Evolutionary conservation across 2,797 vertebrate species (phyloP), one percentile per base, ranked within the genome.

Genomic region (Myripristis murdjan): DNA sequence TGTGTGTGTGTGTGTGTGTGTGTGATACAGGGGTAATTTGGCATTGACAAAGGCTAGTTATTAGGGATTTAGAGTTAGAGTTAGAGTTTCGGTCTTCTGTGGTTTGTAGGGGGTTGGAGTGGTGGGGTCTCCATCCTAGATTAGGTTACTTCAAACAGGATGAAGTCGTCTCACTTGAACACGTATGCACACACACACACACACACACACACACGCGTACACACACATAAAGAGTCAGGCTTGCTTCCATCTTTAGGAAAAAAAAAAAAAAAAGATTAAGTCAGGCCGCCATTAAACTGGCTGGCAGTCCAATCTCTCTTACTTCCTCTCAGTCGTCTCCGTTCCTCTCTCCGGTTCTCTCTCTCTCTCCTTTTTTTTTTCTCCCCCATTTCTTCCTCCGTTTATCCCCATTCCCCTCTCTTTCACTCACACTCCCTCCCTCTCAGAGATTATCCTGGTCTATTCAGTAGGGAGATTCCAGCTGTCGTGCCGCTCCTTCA

Each of bases 61-160:
- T 90, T 79, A 78, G 65, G 80, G 84, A 84, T 87, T n/a, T n/a
- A n/a, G n/a, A n/a, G n/a, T 90, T 76, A 77, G 70, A 69, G 75
- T 68, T 16, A 41, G 61, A 70, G 63, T 85, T 79, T 70, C 0
- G 4, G 54, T 46, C 65, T 78, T 75, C 55, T 71, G 60, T 80
- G 58, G 67, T n/a, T 57, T 61, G 60, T 73, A 66, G 33, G 37
- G 46, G 48, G 64, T 20, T 51, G 47, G 43, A 22, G 4, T 39
- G 56, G 35, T 20, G 44, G 53, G 66, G 75, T 84, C 79, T 86
- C 64, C 71, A 54, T 75, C 63, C 64, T 26, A 83, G 86, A 89
- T 89, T 82, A 88, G 57, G 85, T 90, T 87, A 85, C 84, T 87
- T 84, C 75, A 88, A 86, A 90, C 81, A 86, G 75, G 83, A 84